Evolutionary conservation across 2,888 invertebrate genomes (phyloP).

Genomic region (Exocentrus adspersus): DNA sequence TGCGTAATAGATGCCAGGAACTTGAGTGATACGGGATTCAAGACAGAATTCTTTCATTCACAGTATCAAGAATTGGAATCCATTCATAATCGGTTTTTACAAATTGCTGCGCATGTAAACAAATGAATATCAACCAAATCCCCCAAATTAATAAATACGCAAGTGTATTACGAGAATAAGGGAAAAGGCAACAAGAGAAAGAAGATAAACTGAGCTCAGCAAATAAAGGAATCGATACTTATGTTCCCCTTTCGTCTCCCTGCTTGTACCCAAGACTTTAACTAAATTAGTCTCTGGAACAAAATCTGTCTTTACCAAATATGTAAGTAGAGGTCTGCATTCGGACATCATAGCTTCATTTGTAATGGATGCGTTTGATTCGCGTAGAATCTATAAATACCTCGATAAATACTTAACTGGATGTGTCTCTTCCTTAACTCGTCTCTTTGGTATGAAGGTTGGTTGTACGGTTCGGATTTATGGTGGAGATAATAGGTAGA

Average conservation of each 20-base stretch:
- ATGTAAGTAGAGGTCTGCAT: background rate
- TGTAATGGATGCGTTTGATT: constrained; percentile 5
- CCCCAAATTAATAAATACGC: background rate
- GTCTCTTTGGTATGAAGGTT: background rate
- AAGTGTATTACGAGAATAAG: background rate
- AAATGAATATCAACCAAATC: too few species aligned
- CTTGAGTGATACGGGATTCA: too few species aligned
- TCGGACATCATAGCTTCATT: constrained; percentile 2
- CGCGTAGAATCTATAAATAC: background rate
- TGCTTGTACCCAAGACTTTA: background rate
- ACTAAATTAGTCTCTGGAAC: constrained; percentile 14
- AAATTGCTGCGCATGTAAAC: too few species aligned
- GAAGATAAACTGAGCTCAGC: constrained; percentile 53
- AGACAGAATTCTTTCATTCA: too few species aligned
- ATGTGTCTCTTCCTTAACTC: too few species aligned
- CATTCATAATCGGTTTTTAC: too few species aligned
- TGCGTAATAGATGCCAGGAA: too few species aligned
- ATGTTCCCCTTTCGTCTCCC: background rate
- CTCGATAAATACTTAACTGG: too few species aligned
- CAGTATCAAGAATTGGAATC: too few species aligned
- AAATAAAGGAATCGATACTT: constrained; percentile 57
- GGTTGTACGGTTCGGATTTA: background rate
- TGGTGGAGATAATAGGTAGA: background rate
- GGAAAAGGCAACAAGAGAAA: constrained; percentile 47
- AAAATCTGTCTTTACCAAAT: constrained; percentile 16